phyloP scores from a whole-genome alignment of 37 sponge, comb jelly and placozoan species.

The Agelas oroides region DNA sequence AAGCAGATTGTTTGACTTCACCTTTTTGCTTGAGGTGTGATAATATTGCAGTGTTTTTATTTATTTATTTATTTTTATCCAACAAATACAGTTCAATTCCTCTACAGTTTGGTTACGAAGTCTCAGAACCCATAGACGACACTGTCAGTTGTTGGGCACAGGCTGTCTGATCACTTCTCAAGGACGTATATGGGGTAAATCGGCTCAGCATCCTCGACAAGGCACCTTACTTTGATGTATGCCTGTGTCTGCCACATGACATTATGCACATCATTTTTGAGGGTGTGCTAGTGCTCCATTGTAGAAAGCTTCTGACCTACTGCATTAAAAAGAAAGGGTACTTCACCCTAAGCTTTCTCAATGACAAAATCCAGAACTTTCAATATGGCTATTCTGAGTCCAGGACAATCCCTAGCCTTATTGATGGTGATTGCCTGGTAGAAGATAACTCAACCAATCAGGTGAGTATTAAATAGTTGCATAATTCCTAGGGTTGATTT shows the following conservation, averaged over 20 bases:
- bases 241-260: conserved; percentile 23
- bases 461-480: background rate
- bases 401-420: background rate
- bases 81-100: background rate
- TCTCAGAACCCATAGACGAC: background rate
- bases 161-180: background rate
- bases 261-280: conserved; percentile 40
- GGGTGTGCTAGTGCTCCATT: conserved; percentile 24
- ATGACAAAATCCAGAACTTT: background rate
- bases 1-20: too few species aligned
- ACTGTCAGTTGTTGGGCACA: background rate
- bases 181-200: conserved; percentile 22
- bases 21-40: too few species aligned
- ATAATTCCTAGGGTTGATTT: too few species aligned
- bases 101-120: background rate
- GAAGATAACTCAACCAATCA: background rate
- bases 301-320: background rate
- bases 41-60: too few species aligned
- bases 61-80: background rate
- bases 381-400: conserved; percentile 11
- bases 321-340: background rate
- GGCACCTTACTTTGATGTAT: conserved; percentile 15
- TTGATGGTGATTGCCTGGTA: background rate
- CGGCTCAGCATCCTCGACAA: background rate
- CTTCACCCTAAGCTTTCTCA: conserved; percentile 3